phyloP scores from a whole-genome alignment of 2,888 invertebrate species.

The Tetragonula carbonaria region DNA sequence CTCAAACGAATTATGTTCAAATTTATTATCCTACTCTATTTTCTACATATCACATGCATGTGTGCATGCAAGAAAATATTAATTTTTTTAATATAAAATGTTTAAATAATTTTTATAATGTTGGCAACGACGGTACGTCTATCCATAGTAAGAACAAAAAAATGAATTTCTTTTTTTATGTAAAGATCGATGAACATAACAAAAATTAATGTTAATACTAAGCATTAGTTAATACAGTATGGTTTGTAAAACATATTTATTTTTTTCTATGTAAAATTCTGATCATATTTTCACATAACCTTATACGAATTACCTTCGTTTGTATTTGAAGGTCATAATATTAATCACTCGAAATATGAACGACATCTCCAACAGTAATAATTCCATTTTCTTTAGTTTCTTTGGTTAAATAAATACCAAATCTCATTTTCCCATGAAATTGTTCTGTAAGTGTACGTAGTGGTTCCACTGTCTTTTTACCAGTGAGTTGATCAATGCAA shows the following conservation, averaged over 20 bases:
- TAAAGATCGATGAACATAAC: background rate
- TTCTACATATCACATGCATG: background rate
- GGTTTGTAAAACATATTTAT: background rate
- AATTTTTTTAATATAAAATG: background rate
- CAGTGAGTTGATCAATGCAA: conserved; percentile 95
- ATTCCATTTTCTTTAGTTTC: conserved; percentile 55
- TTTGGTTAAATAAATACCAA: conserved; percentile 90
- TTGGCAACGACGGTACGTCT: background rate
- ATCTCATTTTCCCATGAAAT: conserved; percentile 90
- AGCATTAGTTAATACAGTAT: background rate
- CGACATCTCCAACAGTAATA: conserved; percentile 75
- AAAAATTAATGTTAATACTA: background rate
- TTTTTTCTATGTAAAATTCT: background rate
- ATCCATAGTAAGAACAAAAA: background rate
- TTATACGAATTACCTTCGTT: background rate
- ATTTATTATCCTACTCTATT: background rate
- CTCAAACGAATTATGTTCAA: background rate
- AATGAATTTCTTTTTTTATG: background rate
- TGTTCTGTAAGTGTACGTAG: conserved; percentile 90
- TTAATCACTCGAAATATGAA: conserved; percentile 55
- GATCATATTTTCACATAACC: background rate
- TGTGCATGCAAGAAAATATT: background rate
- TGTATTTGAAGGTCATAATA: background rate
- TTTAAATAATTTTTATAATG: background rate
- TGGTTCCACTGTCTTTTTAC: conserved; percentile 91